These are phyloP conservation scores for Triplophysa rosa DNA, from an alignment of 2,113 vertebrate species.

Conservation along the genomic window DNA sequence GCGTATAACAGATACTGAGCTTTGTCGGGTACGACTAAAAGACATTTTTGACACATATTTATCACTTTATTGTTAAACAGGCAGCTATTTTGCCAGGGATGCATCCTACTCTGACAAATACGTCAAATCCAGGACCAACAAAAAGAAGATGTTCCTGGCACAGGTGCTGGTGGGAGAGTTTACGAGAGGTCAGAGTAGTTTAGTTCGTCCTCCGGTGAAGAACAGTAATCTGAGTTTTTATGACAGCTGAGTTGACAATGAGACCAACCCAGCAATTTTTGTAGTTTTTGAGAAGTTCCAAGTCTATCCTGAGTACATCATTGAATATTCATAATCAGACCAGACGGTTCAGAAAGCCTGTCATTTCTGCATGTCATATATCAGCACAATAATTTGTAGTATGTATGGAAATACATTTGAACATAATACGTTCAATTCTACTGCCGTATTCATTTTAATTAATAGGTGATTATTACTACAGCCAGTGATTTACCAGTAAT, in stretches of 20 bases:
- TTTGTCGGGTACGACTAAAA: too few relatives aligned
- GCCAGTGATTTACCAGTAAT: neutral
- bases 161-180: conserved; percentile 66
- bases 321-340: conserved; percentile 62
- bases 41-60: neutral
- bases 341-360: too few relatives aligned
- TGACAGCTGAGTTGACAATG: conserved; percentile 68
- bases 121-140: neutral
- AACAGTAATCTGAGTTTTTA: conserved; percentile 55
- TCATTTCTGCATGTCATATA: too few relatives aligned
- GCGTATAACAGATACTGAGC: neutral
- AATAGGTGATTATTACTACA: neutral
- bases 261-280: conserved; percentile 67
- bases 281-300: conserved; percentile 79
- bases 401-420: too few relatives aligned
- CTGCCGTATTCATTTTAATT: neutral
- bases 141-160: conserved; percentile 66
- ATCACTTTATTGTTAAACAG: conserved; percentile 50
- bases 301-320: conserved; percentile 72
- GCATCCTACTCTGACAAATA: conserved; percentile 65
- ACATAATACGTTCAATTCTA: too few relatives aligned
- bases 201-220: conserved; percentile 57
- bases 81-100: conserved; percentile 76
- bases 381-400: too few relatives aligned
- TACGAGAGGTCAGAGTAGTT: conserved; percentile 50